Percentiles rank a stretch among this genome's conserved stretches.
These are phyloP conservation scores for Drosophila recens DNA, from an alignment of 2,888 invertebrate genomes.

Conservation along the genomic window DNA sequence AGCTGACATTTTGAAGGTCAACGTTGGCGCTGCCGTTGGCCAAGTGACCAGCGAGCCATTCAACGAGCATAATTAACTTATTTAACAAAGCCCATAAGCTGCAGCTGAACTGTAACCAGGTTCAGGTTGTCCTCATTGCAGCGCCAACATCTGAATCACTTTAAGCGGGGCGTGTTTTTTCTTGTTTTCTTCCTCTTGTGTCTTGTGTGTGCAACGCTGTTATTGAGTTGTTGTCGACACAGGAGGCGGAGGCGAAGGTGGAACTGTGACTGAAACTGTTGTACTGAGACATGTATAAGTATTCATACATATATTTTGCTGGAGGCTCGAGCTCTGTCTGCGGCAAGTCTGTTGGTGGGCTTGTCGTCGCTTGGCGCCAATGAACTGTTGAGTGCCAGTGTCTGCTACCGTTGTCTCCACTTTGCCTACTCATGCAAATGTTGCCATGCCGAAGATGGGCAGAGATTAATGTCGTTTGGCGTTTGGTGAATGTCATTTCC, in stretches of 20 bases:
- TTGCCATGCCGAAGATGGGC: constrained; percentile 40
- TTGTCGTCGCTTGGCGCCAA: constrained; percentile 66
- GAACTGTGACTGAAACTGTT: constrained; percentile 12
- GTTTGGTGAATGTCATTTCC: constrained; percentile 26
- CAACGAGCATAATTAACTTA: constrained; percentile 39
- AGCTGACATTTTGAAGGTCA: constrained; percentile 60
- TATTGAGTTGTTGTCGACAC: constrained; percentile 45
- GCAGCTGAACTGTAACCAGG: constrained; percentile 34
- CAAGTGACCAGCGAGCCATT: constrained; percentile 42
- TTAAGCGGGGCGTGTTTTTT: constrained; percentile 35
- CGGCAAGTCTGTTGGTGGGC: constrained; percentile 63
- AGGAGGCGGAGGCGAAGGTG: constrained; percentile 1
- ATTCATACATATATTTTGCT: constrained; percentile 3
- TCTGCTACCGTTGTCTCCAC: constrained; percentile 40
- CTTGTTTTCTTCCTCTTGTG: constrained; percentile 1
- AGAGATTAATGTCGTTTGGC: constrained; percentile 36
- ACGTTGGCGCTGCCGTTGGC: constrained; percentile 13
- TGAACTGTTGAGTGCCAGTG: constrained; percentile 59
- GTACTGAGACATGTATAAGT: background rate
- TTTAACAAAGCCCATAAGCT: constrained; percentile 35
- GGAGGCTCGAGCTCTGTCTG: constrained; percentile 50
- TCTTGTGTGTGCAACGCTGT: constrained; percentile 34
- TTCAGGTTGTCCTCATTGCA: constrained; percentile 22
- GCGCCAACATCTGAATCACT: constrained; percentile 45
- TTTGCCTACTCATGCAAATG: constrained; percentile 29